Conservation (phyloP, 2,797 vertebrate species). For the Gymnothorax reevesii region DNA sequence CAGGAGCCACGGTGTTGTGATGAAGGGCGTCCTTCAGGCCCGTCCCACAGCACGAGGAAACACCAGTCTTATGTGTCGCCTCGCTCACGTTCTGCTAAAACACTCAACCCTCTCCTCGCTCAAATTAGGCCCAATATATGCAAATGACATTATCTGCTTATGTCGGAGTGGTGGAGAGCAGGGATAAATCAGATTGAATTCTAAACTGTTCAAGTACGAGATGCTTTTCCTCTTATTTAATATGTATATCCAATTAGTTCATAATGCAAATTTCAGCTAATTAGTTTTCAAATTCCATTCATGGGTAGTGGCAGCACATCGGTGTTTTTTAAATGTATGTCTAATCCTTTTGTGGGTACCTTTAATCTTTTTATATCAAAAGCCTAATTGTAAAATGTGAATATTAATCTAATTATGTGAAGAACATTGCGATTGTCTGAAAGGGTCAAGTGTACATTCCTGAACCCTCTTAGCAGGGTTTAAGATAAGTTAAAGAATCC, state of each 20-base stretch:
- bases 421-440: constrained; percentile 68
- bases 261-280: constrained; percentile 79
- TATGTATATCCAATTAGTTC: constrained; percentile 80
- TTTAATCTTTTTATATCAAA: constrained; percentile 97
- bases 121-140: constrained; percentile 53
- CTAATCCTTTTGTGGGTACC: constrained; percentile 83
- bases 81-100: background rate
- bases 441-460: constrained; percentile 49
- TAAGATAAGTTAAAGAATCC: constrained; percentile 28
- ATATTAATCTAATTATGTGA: constrained; percentile 92
- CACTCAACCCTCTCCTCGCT: constrained; percentile 21
- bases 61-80: background rate
- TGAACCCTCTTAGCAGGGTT: constrained; percentile 40
- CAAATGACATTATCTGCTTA: constrained; percentile 58
- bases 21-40: background rate
- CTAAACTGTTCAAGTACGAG: constrained; percentile 52
- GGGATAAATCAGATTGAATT: constrained; percentile 58
- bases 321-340: constrained; percentile 68
- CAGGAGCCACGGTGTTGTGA: background rate
- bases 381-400: constrained; percentile 90
- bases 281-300: constrained; percentile 82
- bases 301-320: constrained; percentile 81
- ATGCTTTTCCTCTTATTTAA: constrained; percentile 46
- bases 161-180: constrained; percentile 46
- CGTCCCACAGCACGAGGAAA: background rate